Base-by-base conservation (phyloP, 2,113 vertebrate species). In the Hydrolagus affinis region DNA sequence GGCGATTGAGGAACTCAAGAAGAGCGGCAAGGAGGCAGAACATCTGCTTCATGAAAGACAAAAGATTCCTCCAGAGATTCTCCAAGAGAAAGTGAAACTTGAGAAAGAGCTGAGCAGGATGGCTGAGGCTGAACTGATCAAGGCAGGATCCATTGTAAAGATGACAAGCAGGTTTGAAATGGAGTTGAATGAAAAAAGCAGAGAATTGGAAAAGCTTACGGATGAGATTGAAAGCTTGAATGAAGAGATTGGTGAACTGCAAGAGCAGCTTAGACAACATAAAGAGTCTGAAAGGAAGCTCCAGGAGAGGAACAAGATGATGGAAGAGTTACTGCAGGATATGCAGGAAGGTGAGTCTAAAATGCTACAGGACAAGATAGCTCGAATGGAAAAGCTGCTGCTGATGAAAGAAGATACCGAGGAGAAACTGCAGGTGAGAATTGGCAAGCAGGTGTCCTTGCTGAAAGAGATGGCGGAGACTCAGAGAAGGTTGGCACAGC, bases 401-500 rank as follows among this genome's bases (percentile, higher is more conserved):
- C 71, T 19, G 60, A 78, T 87, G 86, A 85, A 85, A 62, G 86
- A 87, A 60, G 86, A 86, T 17, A 87, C 85, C 15, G 85, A 71
- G 80, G 72, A 66, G 59, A 75, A 73, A 32, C 69, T 83, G 28
- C 86, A 85, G 70, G 19, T 44, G 21, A 76, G 86, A 74, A 32
- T 85, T 12, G 23, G n/a, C 28, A 64, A 85, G 23, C 86, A 86
- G 68, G 86, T 85, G 23, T 44, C 71, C 21, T 75, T 85, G 9
- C 70, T 86, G n/a, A 77, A 56, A 62, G 87, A 85, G 68, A 85
- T 87, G 86, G 73, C 85, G 59, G 86, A 87, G 74, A 87, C 86
- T 8, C 74, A 87, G 32, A 71, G 86, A 60, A 85, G 66, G 44
- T 66, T 87, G 19, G 85, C 86, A 14, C 15, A 68, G 17, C 73